Conservation (phyloP, 2,113 vertebrate species). For the Caracal caracal region DNA sequence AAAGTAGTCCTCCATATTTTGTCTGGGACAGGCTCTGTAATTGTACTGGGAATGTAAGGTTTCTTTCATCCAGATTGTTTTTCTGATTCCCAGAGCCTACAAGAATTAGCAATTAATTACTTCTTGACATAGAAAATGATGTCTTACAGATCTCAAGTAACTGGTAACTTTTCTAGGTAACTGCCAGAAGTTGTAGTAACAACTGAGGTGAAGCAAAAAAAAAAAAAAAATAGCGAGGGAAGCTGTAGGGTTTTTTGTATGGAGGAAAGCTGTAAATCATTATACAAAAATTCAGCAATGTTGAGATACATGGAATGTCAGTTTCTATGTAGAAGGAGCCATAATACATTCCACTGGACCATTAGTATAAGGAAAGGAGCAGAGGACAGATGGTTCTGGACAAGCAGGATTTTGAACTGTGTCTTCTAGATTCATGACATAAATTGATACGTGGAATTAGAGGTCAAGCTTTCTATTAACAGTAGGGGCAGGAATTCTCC, state of each 20-base stretch:
- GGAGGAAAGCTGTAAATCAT: not conserved
- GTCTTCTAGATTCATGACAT: not conserved
- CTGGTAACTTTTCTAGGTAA: not conserved
- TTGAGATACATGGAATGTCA: not conserved
- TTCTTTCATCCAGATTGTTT: not conserved
- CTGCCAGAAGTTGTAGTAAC: not conserved
- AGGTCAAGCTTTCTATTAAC: not conserved
- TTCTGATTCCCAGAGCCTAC: not conserved
- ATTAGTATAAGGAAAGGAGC: not conserved
- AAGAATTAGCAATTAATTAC: not conserved
- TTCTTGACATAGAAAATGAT: not conserved
- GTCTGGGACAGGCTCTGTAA: not conserved
- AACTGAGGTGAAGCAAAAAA: not conserved
- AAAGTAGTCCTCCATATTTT: not conserved
- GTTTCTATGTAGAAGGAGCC: not conserved
- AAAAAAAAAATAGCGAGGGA: not conserved
- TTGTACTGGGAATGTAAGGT: not conserved
- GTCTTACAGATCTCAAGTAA: not conserved
- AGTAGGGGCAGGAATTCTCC: not conserved
- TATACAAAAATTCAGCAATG: not conserved
- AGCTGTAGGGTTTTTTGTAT: not conserved
- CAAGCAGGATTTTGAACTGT: not conserved
- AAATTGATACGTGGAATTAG: not conserved
- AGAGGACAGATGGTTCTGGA: not conserved
- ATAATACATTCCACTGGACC: not conserved